Percentiles rank a stretch among this genome's conserved stretches.
These are phyloP conservation scores for Halcyon senegalensis DNA, from an alignment of 2,113 vertebrate species.

Conservation along the genomic window DNA sequence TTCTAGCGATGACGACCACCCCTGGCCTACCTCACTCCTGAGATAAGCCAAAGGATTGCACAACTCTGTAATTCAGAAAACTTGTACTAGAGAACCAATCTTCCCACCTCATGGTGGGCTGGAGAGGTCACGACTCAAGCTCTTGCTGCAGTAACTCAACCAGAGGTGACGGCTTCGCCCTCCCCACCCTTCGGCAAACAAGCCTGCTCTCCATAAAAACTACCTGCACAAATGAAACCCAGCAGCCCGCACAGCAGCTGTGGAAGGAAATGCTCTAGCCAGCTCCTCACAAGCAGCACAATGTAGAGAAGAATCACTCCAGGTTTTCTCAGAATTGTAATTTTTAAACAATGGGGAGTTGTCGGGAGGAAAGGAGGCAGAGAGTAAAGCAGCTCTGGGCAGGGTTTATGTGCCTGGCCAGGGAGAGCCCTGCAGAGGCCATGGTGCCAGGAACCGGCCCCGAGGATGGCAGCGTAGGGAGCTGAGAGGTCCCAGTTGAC, in stretches of 20 bases:
- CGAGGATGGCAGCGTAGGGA: background rate
- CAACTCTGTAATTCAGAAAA: background rate
- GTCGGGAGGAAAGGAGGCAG: background rate
- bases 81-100: background rate
- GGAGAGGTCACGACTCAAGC: background rate
- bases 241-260: background rate
- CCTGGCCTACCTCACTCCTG: background rate
- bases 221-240: background rate
- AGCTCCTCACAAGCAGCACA: background rate
- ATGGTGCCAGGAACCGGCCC: rapidly evolving
- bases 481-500: background rate
- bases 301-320: background rate
- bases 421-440: background rate
- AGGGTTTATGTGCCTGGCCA: rapidly evolving
- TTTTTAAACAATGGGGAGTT: background rate
- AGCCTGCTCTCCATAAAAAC: background rate
- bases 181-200: background rate
- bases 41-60: background rate
- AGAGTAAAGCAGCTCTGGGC: background rate
- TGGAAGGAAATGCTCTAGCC: background rate
- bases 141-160: background rate
- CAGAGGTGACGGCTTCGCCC: background rate
- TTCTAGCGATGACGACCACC: background rate
- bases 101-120: background rate
- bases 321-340: background rate